Evolutionary conservation across 2,888 invertebrate species (phyloP).

Genomic region (Torymus aiolomorphi): DNA sequence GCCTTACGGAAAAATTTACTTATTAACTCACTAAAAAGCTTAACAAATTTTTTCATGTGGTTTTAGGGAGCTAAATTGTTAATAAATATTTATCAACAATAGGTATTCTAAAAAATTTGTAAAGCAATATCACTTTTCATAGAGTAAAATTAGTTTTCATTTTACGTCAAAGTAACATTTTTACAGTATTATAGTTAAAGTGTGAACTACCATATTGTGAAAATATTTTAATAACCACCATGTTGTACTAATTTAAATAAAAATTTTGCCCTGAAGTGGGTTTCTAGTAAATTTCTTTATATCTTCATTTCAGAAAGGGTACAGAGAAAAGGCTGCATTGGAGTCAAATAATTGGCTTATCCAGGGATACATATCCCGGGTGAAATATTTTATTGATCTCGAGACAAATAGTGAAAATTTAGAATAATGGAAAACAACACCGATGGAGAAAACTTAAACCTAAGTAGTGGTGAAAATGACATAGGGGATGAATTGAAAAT

Average conservation of each 20-base stretch:
- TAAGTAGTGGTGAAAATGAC: slow-evolving; percentile 77
- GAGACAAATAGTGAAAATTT: slow-evolving; percentile 10
- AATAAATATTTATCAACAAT: too few relatives aligned
- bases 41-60: too few relatives aligned
- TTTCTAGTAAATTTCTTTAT: slow-evolving; percentile 62
- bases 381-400: slow-evolving; percentile 41
- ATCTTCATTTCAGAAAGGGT: slow-evolving; percentile 65
- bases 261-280: neutral
- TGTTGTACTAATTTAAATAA: slow-evolving; percentile 24
- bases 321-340: slow-evolving; percentile 5
- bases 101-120: too few relatives aligned
- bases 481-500: slow-evolving; percentile 88
- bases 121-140: too few relatives aligned
- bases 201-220: neutral
- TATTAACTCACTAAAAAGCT: too few relatives aligned
- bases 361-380: slow-evolving; percentile 50
- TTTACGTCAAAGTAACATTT: too few relatives aligned
- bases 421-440: slow-evolving; percentile 51
- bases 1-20: too few relatives aligned
- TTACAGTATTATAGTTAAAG: too few relatives aligned
- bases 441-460: slow-evolving; percentile 70
- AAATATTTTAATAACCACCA: slow-evolving; percentile 36
- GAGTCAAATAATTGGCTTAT: slow-evolving; percentile 42
- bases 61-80: too few relatives aligned
- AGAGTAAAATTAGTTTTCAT: too few relatives aligned